phyloP scores from a whole-genome alignment of 2,113 vertebrate species.

The Caloenas nicobarica region DNA sequence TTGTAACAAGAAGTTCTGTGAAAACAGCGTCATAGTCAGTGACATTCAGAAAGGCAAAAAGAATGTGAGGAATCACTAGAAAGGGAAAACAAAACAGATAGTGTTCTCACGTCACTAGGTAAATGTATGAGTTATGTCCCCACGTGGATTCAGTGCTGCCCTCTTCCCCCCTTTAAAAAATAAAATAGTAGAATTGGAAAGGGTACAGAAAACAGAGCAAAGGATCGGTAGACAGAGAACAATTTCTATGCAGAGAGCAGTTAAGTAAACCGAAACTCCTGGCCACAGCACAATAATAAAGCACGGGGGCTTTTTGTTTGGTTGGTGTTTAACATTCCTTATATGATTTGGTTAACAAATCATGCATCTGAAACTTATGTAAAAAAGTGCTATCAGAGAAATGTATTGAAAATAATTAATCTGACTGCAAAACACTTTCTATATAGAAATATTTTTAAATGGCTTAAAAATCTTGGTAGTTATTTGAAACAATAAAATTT shows the following conservation, averaged over 20 bases:
- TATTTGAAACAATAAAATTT: not conserved
- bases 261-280: not conserved
- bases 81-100: not conserved
- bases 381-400: not conserved
- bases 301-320: not conserved
- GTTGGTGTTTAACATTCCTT: not conserved
- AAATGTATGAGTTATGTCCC: not conserved
- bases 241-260: not conserved
- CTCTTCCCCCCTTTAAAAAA: not conserved
- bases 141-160: not conserved
- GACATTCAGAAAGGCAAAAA: not conserved
- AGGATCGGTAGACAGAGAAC: not conserved
- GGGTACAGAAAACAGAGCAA: not conserved
- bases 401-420: not conserved
- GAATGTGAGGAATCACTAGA: not conserved
- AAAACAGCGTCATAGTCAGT: accelerated
- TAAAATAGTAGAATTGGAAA: not conserved
- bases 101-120: not conserved
- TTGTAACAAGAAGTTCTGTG: not conserved
- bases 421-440: not conserved
- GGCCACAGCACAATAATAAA: not conserved
- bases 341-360: not conserved
- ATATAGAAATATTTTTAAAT: not conserved
- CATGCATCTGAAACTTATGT: not conserved
- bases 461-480: not conserved